phyloP scores from a whole-genome alignment of 2,797 vertebrate genomes.

The Hoplostethus mediterraneus region DNA sequence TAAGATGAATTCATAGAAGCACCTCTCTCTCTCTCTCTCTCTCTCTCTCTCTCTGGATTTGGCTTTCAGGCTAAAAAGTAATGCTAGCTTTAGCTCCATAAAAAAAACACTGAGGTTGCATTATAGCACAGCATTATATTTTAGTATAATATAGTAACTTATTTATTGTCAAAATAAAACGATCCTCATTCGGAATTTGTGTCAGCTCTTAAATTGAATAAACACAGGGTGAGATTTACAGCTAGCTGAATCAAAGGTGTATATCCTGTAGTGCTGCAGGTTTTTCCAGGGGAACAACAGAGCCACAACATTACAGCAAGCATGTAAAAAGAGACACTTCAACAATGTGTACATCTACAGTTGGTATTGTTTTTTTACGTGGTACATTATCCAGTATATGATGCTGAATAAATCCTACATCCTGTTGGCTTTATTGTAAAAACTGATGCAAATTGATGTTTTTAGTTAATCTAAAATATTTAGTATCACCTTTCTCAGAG shows the following conservation, averaged over 20 bases:
- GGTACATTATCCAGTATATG: background rate
- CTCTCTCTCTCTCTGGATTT: background rate
- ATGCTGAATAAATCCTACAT: background rate
- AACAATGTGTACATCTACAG: background rate
- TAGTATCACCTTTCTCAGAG: background rate
- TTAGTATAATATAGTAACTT: too few species aligned
- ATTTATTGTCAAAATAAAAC: too few species aligned
- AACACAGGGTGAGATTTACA: too few species aligned
- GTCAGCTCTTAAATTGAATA: too few species aligned
- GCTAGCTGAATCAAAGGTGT: too few species aligned
- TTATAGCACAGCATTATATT: too few species aligned
- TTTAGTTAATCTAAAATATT: background rate
- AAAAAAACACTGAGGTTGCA: too few species aligned
- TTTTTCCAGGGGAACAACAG: too few species aligned
- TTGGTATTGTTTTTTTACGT: background rate
- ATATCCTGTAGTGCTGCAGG: too few species aligned
- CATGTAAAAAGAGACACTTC: background rate
- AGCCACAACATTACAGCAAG: background rate
- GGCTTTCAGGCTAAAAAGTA: too few species aligned
- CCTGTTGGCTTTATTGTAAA: background rate
- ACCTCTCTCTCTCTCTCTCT: background rate
- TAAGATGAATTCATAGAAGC: slow-evolving; percentile 14
- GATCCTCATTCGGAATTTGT: too few species aligned
- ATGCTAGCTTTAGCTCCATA: too few species aligned
- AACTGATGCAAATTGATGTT: background rate